These are phyloP conservation scores for Dolichomitus sp. DNA, from an alignment of 2,888 invertebrate genomes.

Conservation along the genomic window DNA sequence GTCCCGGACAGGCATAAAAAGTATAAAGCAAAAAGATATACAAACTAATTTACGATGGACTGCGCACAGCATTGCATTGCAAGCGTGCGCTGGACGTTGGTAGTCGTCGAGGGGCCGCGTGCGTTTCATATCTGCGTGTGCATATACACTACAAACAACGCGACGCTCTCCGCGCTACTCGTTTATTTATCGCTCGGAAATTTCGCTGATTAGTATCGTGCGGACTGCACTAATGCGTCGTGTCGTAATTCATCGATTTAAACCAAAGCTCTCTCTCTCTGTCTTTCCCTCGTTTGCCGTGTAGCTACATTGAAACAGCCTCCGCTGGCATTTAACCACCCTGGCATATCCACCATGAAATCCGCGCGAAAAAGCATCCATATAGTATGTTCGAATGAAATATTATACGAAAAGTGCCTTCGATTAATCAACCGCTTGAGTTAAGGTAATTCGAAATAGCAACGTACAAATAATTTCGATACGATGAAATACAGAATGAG, in stretches of 20 bases:
- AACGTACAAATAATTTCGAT: constrained; percentile 23
- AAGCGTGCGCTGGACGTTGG: constrained; percentile 22
- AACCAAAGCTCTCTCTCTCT: constrained; percentile 74
- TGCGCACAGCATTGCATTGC: constrained; percentile 26
- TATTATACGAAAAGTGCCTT: constrained; percentile 54
- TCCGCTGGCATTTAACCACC: constrained; percentile 68
- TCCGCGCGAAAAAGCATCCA: constrained; percentile 44
- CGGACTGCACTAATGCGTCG: constrained; percentile 85
- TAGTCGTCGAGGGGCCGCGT: constrained; percentile 7
- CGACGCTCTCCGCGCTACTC: constrained; percentile 77
- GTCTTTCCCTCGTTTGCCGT: constrained; percentile 69
- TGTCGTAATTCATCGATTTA: constrained; percentile 86
- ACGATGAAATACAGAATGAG: constrained; percentile 9
- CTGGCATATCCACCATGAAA: constrained; percentile 24
- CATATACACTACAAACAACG: constrained; percentile 68
- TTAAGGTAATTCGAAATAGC: constrained; percentile 39
- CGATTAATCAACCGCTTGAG: constrained; percentile 56
- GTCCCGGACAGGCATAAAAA: constrained; percentile 7
- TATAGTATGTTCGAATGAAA: constrained; percentile 32
- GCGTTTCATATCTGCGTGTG: constrained; percentile 72
- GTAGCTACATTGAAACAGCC: constrained; percentile 54
- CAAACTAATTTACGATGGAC: constrained; percentile 45
- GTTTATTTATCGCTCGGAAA: constrained; percentile 86
- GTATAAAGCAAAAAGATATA: constrained; percentile 25
- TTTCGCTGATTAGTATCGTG: constrained; percentile 86